These are phyloP conservation scores for Agonopterix alstromeriana DNA, from an alignment of 2,888 invertebrate species.

Conservation along the genomic window DNA sequence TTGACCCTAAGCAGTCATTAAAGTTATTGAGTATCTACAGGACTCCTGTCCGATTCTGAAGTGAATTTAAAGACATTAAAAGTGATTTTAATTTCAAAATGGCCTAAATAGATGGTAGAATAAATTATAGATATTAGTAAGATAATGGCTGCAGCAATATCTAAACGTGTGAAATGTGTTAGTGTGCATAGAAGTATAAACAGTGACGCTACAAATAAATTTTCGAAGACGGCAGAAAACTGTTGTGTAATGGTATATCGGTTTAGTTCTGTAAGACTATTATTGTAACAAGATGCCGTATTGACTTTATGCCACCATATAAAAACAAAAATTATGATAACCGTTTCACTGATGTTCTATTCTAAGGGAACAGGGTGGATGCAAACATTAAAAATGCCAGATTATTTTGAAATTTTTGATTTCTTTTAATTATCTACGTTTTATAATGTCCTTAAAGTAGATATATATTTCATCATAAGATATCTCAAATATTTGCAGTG, in stretches of 20 bases:
- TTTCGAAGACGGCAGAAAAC: not conserved
- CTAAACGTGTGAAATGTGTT: no score
- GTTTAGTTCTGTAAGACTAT: constrained; percentile 57
- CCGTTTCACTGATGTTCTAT: constrained; percentile 13
- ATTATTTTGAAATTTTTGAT: constrained; percentile 75
- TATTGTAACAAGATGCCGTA: constrained; percentile 14
- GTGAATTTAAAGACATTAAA: not conserved
- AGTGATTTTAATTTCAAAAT: not conserved
- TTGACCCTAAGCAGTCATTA: not conserved
- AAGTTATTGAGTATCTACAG: no score
- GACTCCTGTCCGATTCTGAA: not conserved
- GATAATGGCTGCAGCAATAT: no score
- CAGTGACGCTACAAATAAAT: not conserved
- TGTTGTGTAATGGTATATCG: no score
- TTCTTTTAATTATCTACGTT: constrained; percentile 79
- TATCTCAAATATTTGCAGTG: constrained; percentile 78
- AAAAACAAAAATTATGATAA: constrained; percentile 73
- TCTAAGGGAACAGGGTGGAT: constrained; percentile 37
- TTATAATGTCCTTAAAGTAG: constrained; percentile 78
- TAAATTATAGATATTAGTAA: not conserved
- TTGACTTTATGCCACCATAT: constrained; percentile 36
- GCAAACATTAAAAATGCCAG: constrained; percentile 72
- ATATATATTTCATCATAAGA: constrained; percentile 78
- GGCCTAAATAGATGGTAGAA: not conserved
- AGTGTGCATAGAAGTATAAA: no score